Conservation (phyloP, 2,888 invertebrate genomes). For the Parelbella ahira region DNA sequence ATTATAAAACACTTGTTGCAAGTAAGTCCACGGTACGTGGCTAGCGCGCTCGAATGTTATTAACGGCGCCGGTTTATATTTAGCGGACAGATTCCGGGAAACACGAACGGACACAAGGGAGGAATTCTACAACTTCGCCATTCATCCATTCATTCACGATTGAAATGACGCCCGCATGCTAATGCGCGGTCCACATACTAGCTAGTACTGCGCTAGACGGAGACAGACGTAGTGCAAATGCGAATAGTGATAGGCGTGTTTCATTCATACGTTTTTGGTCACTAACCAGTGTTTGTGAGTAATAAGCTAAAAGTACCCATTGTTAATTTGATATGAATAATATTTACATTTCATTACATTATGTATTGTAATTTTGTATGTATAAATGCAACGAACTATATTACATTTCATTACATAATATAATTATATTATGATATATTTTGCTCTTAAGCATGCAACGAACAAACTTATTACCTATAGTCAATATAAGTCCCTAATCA, state of each 20-base stretch:
- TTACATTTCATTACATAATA: too few species aligned
- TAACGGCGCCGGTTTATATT: conserved; percentile 16
- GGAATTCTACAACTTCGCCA: conserved; percentile 23
- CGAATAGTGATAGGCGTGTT: conserved; percentile 20
- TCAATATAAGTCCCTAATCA: too few species aligned
- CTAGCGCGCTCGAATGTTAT: conserved; percentile 1
- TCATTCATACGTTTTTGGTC: conserved; percentile 25
- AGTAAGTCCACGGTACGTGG: not conserved
- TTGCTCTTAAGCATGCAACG: too few species aligned
- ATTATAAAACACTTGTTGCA: too few species aligned
- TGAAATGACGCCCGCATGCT: conserved; percentile 24
- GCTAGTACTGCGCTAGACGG: conserved; percentile 6
- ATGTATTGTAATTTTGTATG: too few species aligned
- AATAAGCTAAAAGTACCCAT: conserved; percentile 2
- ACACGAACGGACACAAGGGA: conserved; percentile 18
- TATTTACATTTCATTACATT: too few species aligned
- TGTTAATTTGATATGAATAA: not conserved
- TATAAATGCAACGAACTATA: too few species aligned
- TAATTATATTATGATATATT: too few species aligned
- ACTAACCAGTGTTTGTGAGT: conserved; percentile 21
- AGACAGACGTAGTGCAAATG: conserved; percentile 17
- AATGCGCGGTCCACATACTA: conserved; percentile 15
- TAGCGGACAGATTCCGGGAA: conserved; percentile 24
- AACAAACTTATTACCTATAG: too few species aligned
- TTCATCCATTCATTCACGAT: conserved; percentile 22